Base-by-base conservation (phyloP, 2,113 vertebrate species). In the Nothobranchius kuhntae region DNA sequence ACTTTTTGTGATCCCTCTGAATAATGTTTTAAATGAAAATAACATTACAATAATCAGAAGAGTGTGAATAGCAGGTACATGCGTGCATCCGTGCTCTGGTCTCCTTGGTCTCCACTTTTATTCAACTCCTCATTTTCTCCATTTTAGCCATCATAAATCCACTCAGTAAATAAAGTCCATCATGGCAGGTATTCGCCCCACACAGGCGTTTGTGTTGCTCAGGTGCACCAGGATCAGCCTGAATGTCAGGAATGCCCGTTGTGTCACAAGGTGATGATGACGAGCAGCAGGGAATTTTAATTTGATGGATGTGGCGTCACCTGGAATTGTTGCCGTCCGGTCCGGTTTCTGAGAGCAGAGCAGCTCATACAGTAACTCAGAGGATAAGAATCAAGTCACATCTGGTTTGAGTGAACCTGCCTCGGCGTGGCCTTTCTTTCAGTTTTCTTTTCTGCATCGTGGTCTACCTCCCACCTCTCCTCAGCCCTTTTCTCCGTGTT, bases 361-460 rank as follows among this genome's bases (percentile, higher is more conserved):
- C 53, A n/a, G 51, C 17, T 57, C 12, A 6, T 62, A 14, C 35
- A 50, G 73, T 36, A 45, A 56, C 53, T 61, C 75, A 66, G 21
- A 2, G 9, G 55, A 24, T 63, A 53, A 72, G 58, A 48, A 81
- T 76, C 51, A 5, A 9, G 35, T 60, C 44, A 17, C 74, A 81
- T 87, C 79, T 87, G 78, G 68, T 78, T 84, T 70, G 5, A 63
- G 57, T 82, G 61, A 72, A 67, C 61, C 38, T 73, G 72, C 53
- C 65, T 40, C 59, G 62, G 79, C 60, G 71, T 72, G 77, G 71
- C 69, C 78, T 61, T 66, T 63, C 61, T 78, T 80, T 68, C 63
- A 66, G 61, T 79, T 71, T 67, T 70, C 84, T 76, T 87, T 84
- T 81, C 68, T 57, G 53, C 52, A 65, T 78, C 58, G 83, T 84